Evolutionary conservation across 2,888 invertebrate species (phyloP), one percentile per base, ranked within the genome.

Genomic region (Apamea epomidion): DNA sequence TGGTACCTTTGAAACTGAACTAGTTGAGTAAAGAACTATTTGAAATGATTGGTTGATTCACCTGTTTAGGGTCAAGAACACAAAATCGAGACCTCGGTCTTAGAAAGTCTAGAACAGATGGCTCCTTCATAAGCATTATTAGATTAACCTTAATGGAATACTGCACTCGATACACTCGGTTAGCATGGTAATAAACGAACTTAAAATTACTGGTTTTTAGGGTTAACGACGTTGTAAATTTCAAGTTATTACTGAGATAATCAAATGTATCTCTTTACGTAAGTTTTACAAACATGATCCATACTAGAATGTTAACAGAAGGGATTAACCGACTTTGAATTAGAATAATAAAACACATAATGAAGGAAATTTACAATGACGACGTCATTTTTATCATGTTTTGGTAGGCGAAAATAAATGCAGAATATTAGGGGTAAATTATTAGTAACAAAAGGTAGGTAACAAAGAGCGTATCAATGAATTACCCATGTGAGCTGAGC

Each of bases 191-290:
- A 69, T 80, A 82, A 81, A 70, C 42, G 58, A 65, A 83, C 32
- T 60, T 80, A 71, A 81, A 80, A 45, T 76, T 25, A 64, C 67
- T 54, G 25, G 48, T 83, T 81, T 32, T 88, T 87, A 76, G 74
- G 85, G 83, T 85, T 87, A 89, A 89, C 62, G 81, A 83, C 79
- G 74, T 80, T 62, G 32, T 71, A 78, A 69, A 79, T 81, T 83
- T 78, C 54, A 78, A 64, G 70, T 83, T 54, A 75, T 74, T 81
- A 84, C 65, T 18, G 32, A 65, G 72, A 78, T 86, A 69, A 69
- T 62, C 54, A 51, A 73, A 82, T 18, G 60, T 77, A 75, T 78
- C 67, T 54, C 74, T 75, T 72, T 42, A 67, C 64, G 25, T 74
- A 71, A 64, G 58, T 51, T 74, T 83, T n/a, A 86, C 51, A 81